phyloP scores from a whole-genome alignment of 2,113 vertebrate species.

The Silurus meridionalis region DNA sequence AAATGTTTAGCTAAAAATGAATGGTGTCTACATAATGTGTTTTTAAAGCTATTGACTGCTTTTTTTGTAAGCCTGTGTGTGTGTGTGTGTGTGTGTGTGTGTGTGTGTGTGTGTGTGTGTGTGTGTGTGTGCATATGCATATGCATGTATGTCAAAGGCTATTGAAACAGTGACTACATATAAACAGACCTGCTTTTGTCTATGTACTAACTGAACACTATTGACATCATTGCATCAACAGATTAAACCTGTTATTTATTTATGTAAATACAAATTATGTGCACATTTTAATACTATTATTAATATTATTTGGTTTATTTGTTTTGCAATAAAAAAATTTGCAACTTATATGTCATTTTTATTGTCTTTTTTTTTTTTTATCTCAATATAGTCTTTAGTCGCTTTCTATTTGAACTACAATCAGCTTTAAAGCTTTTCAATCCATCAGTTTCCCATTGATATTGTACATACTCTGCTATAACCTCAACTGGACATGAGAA shows the following conservation, averaged over 20 bases:
- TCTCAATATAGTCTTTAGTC: background rate
- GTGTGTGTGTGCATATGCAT: constrained; percentile 26
- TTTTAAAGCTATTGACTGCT: constrained; percentile 69
- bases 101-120: constrained; percentile 37
- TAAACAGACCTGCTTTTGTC: constrained; percentile 70
- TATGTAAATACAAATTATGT: background rate
- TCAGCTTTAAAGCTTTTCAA: constrained; percentile 54
- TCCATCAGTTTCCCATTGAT: constrained; percentile 61
- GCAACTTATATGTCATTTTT: background rate
- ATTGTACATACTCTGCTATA: constrained; percentile 41
- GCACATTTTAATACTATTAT: constrained; percentile 14
- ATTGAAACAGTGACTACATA: constrained; percentile 73
- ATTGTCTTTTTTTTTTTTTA: background rate
- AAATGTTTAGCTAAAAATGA: constrained; percentile 76
- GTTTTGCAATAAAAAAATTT: too few relatives aligned
- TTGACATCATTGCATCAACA: constrained; percentile 47
- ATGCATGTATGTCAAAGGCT: constrained; percentile 57
- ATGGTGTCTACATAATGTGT: constrained; percentile 69
- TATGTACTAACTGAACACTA: constrained; percentile 58
- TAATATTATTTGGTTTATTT: background rate
- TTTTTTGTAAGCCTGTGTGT: constrained; percentile 38
- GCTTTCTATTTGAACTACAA: background rate
- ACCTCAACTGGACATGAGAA: constrained; percentile 54
- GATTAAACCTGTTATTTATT: constrained; percentile 35
- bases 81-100: constrained; percentile 38